A percentile compares a stretch with the other conserved stretches of the same genome.
These are phyloP conservation scores for Phrynocephalus versicolor DNA, from an alignment of 2,113 vertebrate species.

Conservation along the genomic window DNA sequence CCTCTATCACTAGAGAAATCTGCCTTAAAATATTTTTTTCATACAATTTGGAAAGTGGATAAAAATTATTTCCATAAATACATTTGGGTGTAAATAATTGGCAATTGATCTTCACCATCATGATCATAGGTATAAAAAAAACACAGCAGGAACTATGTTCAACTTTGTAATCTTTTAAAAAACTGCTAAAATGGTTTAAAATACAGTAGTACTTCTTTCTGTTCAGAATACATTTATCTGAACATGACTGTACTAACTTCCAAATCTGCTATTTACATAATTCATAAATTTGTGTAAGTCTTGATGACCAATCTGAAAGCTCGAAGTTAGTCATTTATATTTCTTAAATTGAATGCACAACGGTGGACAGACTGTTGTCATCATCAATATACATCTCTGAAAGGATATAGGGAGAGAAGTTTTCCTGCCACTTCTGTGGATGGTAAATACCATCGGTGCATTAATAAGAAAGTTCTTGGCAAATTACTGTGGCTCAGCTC, in stretches of 20 bases:
- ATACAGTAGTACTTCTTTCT: conserved; percentile 1
- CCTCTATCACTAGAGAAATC: neutral
- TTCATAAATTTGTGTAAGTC: neutral
- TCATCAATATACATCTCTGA: conserved; percentile 28
- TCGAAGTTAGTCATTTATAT: neutral
- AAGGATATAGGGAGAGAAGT: conserved; percentile 95
- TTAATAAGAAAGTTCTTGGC: conserved; percentile 92
- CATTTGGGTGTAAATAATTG: neutral
- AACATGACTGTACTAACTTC: neutral
- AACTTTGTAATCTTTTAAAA: neutral
- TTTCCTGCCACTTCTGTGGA: conserved; percentile 93
- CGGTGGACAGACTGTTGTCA: conserved; percentile 4
- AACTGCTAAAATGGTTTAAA: neutral
- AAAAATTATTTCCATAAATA: too few species aligned
- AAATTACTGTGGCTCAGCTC: conserved; percentile 79
- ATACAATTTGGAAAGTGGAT: neutral
- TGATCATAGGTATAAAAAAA: conserved; percentile 1
- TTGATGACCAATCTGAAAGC: neutral
- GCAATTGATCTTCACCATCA: neutral
- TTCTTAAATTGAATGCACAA: neutral
- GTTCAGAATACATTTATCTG: neutral
- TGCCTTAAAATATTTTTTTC: too few species aligned
- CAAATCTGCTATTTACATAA: neutral
- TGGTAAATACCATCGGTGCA: conserved; percentile 96
- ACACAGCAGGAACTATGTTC: neutral